These are phyloP conservation scores for Eclectus roratus DNA, from an alignment of 2,113 vertebrate genomes.

Conservation along the genomic window DNA sequence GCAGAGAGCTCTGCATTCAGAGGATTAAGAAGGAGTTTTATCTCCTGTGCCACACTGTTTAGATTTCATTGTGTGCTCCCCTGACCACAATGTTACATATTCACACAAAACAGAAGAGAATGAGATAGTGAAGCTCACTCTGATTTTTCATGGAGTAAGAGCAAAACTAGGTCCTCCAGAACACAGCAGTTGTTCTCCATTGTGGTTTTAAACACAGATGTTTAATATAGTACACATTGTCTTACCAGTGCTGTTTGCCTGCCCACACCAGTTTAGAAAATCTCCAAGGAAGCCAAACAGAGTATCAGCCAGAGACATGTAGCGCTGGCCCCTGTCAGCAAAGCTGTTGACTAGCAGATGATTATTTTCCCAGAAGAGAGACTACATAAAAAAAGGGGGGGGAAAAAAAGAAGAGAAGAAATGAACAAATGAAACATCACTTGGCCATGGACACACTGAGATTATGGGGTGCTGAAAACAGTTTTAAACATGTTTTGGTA, in stretches of 20 bases:
- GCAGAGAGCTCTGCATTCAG: background rate
- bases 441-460: background rate
- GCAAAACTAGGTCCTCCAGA: background rate
- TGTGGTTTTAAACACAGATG: background rate
- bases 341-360: conserved; percentile 68
- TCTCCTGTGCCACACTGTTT: background rate
- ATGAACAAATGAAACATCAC: background rate
- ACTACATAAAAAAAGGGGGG: conserved; percentile 37
- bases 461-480: background rate
- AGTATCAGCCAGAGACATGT: conserved; percentile 53
- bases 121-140: background rate
- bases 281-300: conserved; percentile 69
- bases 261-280: conserved; percentile 73
- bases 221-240: background rate
- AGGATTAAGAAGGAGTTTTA: background rate
- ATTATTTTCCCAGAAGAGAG: conserved; percentile 82
- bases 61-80: background rate
- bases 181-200: background rate
- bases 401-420: background rate
- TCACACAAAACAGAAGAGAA: background rate
- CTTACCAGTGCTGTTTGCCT: conserved; percentile 67
- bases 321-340: conserved; percentile 51
- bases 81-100: background rate
- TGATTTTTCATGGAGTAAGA: background rate
- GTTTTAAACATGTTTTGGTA: background rate